A percentile compares a stretch with the other conserved stretches of the same genome.
These are phyloP conservation scores for Pelusios castaneus DNA, from an alignment of 2,113 vertebrate species.

Conservation along the genomic window DNA sequence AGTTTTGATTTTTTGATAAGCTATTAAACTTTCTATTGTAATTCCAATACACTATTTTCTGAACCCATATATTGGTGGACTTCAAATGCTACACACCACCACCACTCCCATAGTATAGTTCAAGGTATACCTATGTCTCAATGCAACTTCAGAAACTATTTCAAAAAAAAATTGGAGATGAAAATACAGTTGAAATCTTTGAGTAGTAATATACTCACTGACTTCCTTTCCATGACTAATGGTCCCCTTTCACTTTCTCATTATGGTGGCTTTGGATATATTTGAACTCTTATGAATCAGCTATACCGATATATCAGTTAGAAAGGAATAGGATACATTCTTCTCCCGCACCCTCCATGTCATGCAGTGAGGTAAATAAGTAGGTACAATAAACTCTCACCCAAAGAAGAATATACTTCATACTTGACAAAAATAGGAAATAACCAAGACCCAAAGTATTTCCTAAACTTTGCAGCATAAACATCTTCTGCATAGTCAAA, in stretches of 20 bases:
- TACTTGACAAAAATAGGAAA: background rate
- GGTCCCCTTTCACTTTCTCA: slow-evolving; percentile 22
- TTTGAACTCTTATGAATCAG: background rate
- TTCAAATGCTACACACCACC: background rate
- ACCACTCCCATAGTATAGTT: background rate
- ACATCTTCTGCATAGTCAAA: background rate
- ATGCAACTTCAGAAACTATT: background rate
- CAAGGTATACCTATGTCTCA: background rate
- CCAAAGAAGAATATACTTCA: background rate
- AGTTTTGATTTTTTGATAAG: background rate
- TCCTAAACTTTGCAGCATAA: background rate
- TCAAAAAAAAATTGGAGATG: background rate
- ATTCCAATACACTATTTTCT: background rate
- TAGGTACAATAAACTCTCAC: background rate
- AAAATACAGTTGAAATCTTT: background rate
- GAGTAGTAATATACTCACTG: background rate
- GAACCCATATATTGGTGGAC: slow-evolving; percentile 9
- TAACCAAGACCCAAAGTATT: background rate
- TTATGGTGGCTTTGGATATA: background rate
- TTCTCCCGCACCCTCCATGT: background rate
- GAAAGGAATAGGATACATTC: background rate
- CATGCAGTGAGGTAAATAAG: background rate
- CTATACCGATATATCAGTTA: background rate
- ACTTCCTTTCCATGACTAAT: background rate
- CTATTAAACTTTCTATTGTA: background rate